Base-by-base conservation (phyloP, 1,140 invertebrate species). In the Lordiphosa clarofinis region DNA sequence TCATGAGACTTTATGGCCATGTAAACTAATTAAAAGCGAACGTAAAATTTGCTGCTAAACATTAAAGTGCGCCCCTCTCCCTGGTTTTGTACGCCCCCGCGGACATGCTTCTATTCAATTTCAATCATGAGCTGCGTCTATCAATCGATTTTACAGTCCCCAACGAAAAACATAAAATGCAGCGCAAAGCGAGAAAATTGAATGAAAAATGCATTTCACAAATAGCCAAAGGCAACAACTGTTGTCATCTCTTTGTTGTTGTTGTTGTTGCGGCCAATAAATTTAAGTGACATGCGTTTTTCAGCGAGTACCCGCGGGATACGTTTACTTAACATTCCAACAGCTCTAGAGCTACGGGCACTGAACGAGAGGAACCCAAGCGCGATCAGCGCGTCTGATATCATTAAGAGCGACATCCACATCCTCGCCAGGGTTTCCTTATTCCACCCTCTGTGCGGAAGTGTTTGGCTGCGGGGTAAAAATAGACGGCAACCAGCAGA, bases 241-340 rank as follows among this genome's bases (percentile, higher is more conserved):
- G 46, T 40, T 53, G 13, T 28, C 39, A 36, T 15, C 47, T 66
- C 36, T 48, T 39, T 15, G 15, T 54, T 44, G 35, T 46, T 59
- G 47, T 67, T 55, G 50, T 42, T 54, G 38, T 39, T 54, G 78
- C 72, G 69, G 78, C 73, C 79, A 84, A 84, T 84, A 84, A 84
- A 84, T 84, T 84, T 66, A 86, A 84, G 78, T 84, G 78, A 84
- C 78, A 84, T 84, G 78, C 78, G 69, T 84, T 84, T 84, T 84
- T 84, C 78, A 73, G 68, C 78, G 72, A 84, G 78, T 82, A 82
- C 73, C 76, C 78, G 78, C 78, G 78, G 72, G 72, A 76, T 69
- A 84, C 69, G 62, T 82, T 82, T 56, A 76, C 76, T 84, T 73
- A 62, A 73, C 60, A 84, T 82, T 82, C 63, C 76, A 64, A 48